Evolutionary conservation across 1,140 invertebrate species (phyloP).

Genomic region (Lepidurus packardi): DNA sequence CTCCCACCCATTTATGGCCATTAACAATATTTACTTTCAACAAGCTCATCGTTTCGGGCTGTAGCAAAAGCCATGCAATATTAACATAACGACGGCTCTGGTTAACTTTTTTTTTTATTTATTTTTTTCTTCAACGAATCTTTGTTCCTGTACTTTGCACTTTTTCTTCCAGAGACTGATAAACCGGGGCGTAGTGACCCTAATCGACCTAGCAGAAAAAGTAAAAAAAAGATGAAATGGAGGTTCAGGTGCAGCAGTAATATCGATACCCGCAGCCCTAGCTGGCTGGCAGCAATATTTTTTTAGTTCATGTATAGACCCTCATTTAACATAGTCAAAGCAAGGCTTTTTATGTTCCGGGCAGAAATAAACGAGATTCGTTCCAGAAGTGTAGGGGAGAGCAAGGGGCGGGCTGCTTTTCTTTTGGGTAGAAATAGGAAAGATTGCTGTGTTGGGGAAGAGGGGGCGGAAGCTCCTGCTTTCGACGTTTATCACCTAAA

Average conservation of each 20-base stretch:
- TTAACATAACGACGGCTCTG: not conserved
- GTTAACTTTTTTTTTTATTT: not conserved
- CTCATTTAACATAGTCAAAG: constrained; percentile 10
- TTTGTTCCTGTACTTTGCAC: too few species aligned
- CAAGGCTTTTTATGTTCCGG: not conserved
- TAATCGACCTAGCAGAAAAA: not conserved
- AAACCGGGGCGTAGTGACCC: not conserved
- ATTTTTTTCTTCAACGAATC: too few species aligned
- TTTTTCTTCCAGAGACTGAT: too few species aligned
- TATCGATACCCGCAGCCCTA: not conserved
- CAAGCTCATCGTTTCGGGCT: not conserved
- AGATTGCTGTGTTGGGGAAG: not conserved
- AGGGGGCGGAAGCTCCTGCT: not conserved
- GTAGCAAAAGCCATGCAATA: not conserved
- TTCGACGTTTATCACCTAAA: constrained; percentile 14
- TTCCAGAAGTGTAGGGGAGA: not conserved
- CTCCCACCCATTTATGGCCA: not conserved
- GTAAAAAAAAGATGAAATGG: not conserved
- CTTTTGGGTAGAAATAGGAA: not conserved
- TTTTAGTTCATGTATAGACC: constrained; percentile 2
- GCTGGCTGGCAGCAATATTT: not conserved
- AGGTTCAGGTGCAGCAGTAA: not conserved
- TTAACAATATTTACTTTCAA: constrained; percentile 11
- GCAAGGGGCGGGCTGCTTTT: too few species aligned
- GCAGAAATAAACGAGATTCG: not conserved